Evolutionary conservation across 2,888 invertebrate species (phyloP).

Genomic region (Portevinia maculata): DNA sequence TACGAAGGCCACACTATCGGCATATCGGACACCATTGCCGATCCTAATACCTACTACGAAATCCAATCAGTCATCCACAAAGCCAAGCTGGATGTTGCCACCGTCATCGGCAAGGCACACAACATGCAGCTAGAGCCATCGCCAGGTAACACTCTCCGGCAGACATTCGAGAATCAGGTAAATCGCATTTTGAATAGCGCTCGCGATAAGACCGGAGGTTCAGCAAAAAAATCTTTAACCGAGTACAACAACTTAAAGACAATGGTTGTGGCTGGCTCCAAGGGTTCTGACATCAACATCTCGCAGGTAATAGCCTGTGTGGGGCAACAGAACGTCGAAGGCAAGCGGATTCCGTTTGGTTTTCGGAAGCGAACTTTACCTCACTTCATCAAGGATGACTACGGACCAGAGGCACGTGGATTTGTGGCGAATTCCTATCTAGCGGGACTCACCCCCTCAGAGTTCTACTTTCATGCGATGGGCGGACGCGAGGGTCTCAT

Average conservation of each 20-base stretch:
- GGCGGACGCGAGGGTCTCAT: slow-evolving; percentile 99
- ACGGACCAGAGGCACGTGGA: slow-evolving; percentile 98
- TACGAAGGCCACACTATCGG: slow-evolving; percentile 96
- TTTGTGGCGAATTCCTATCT: slow-evolving; percentile 99
- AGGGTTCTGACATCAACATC: slow-evolving; percentile 99
- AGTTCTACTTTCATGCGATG: slow-evolving; percentile 99
- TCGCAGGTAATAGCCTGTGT: slow-evolving; percentile 99
- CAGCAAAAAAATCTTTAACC: slow-evolving; percentile 97
- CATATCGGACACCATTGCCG: slow-evolving; percentile 99
- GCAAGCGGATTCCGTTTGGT: slow-evolving; percentile 99
- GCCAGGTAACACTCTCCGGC: slow-evolving; percentile 97
- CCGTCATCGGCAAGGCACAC: slow-evolving; percentile 95
- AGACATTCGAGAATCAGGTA: slow-evolving; percentile 99
- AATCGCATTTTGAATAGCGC: slow-evolving; percentile 99
- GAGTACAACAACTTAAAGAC: slow-evolving; percentile 99
- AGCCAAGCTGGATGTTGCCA: slow-evolving; percentile 98
- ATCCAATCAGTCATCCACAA: slow-evolving; percentile 98
- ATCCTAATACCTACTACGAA: slow-evolving; percentile 97
- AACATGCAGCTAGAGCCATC: slow-evolving; percentile 98
- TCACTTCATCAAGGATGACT: slow-evolving; percentile 99
- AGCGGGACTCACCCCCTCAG: slow-evolving; percentile 97
- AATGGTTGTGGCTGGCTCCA: slow-evolving; percentile 99
- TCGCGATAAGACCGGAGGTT: slow-evolving; percentile 99
- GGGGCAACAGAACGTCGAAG: slow-evolving; percentile 99
- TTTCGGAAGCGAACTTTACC: slow-evolving; percentile 98